Evolutionary conservation across 2,113 vertebrate genomes (phyloP), one percentile per base, ranked within the genome.

Genomic region (Perognathus longimembris): DNA sequence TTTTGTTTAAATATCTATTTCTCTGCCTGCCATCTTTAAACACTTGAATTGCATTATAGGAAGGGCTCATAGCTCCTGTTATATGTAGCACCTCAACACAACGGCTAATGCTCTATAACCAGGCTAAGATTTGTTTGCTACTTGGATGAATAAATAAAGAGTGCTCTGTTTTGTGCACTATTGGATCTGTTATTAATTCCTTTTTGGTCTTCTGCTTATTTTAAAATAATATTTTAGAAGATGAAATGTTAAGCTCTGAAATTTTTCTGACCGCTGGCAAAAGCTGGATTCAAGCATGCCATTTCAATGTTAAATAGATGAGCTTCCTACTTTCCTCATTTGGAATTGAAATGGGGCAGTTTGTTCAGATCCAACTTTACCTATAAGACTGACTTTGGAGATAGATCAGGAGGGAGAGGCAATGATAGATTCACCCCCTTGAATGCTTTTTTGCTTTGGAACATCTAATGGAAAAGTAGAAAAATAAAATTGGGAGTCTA

Each of bases 1-100:
- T 71, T 84, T 86, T n/a, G 34, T 61, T 75, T 88, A 20, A 8
- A 36, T 57, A 10, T 85, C 89, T 85, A 34, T 75, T 77, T 93
- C 59, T 84, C 59, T 84, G 7, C 18, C 85, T 85, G 70, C 63
- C 61, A 6, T 57, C 40, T 91, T 17, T 70, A 6, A 82, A 42
- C 10, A 70, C 54, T 61, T 3, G 34, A 28, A n/a, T 28, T 6
- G 61, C 40, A 6, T 24, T 63, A 30, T 66, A 70, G 28, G 20
- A 28, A 32, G 24, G 3, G 5, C 63, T 70, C 57, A 73, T 22
- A 85, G 28, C 4, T 70, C 22, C 57, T 22, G 17, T 63, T 67
- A 9, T 57, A 77, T 76, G 8, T 36, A 24, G n/a, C 30, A 50
- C 14, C 8, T 86, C 21, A 66, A n/a, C 3, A 66, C 7, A n/a